Base-by-base conservation (phyloP, 2,113 vertebrate species). In the Scopus umbretta region DNA sequence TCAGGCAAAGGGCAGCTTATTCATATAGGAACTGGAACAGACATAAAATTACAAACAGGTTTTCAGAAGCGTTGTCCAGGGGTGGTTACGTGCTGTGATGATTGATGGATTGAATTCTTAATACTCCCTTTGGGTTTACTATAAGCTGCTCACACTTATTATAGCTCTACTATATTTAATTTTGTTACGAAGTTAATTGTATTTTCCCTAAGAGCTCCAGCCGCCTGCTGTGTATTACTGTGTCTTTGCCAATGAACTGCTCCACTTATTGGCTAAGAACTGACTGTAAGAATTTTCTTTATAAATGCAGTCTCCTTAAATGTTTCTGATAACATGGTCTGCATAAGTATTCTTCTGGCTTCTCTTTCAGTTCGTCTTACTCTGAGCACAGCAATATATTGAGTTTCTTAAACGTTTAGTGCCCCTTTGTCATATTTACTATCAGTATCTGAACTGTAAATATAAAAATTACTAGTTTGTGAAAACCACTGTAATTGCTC, bases 151-250 rank as follows among this genome's bases (percentile, higher is more conserved):
- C 79, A 76, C 71, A 86, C 89, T 96, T 96, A 88, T 94, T 97
- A 82, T 59, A 76, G 81, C 86, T 71, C 93, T 90, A 91, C 86
- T 94, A 95, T 82, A 94, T 96, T 95, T 97, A 96, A 96, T 97
- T 97, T 95, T 86, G 91, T 94, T 94, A 91, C 87, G 50, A 17
- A 96, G 94, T 67, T 96, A 96, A 97, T 97, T 97, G 94, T 97
- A 67, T 97, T 97, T 96, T 94, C 95, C 89, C 95, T 87, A 71
- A 95, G 91, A 95, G 84, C 81, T 91, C 45, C 91, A 88, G 81
- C 38, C 80, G 92, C 94, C 94, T 93, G 81, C 94, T 96, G 86
- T 90, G 87, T 91, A 43, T 92, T 92, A 73, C 81, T 80, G 81
- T 87, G 81, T 91, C 95, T 95, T 67, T 94, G 91, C 95, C 95